Evolutionary conservation across 2,888 invertebrate genomes (phyloP).

Genomic region (Eristalis arbustorum): DNA sequence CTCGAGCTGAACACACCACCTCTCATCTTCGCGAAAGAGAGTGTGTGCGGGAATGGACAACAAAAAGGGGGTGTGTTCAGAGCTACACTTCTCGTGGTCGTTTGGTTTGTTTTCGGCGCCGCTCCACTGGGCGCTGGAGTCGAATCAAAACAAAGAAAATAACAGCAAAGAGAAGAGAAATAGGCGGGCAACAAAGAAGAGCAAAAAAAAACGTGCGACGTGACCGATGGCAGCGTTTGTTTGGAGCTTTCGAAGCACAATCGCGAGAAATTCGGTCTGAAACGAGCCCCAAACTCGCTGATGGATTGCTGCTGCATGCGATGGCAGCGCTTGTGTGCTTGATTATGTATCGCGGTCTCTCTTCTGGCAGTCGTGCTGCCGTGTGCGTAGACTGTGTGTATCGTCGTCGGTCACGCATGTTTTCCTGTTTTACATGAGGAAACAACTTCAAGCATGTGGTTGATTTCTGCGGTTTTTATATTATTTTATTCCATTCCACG

Average conservation of each 20-base stretch:
- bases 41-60: background rate
- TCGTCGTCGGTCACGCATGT: slow-evolving; percentile 44
- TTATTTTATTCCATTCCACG: slow-evolving; percentile 10
- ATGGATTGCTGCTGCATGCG: too few relatives aligned
- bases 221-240: background rate
- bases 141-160: slow-evolving; percentile 36
- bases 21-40: background rate
- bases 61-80: slow-evolving; percentile 60
- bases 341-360: slow-evolving; percentile 43
- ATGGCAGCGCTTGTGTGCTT: background rate
- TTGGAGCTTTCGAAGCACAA: background rate
- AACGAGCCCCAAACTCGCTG: too few relatives aligned
- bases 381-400: background rate
- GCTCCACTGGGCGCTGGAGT: slow-evolving; percentile 16
- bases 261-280: too few relatives aligned
- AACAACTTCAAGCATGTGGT: slow-evolving; percentile 59
- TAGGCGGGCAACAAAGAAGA: background rate
- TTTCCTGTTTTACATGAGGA: slow-evolving; percentile 62
- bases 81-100: slow-evolving; percentile 6
- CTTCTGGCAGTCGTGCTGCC: slow-evolving; percentile 4
- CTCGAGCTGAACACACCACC: background rate
- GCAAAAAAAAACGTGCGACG: background rate
- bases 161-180: background rate
- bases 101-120: slow-evolving; percentile 6
- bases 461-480: slow-evolving; percentile 26